These are phyloP conservation scores for Crotalus horridus DNA, from an alignment of 2,113 vertebrate species.

Conservation along the genomic window DNA sequence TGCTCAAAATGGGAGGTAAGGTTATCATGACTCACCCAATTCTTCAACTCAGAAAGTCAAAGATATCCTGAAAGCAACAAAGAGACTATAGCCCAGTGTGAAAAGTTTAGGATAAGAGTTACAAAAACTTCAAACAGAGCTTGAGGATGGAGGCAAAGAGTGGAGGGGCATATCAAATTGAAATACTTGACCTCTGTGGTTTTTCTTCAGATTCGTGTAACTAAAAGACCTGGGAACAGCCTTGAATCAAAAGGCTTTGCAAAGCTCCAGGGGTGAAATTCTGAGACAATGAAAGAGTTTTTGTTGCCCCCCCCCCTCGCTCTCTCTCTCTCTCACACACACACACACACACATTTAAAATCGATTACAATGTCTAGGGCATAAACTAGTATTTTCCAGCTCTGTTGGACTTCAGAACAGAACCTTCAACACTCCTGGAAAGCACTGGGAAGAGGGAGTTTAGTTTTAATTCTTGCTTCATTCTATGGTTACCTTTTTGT, in stretches of 20 bases:
- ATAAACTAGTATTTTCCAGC: background rate
- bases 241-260: conserved; percentile 11
- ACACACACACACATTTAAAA: background rate
- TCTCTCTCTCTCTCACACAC: no score
- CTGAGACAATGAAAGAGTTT: background rate
- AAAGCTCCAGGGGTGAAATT: background rate
- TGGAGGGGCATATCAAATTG: background rate
- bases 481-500: background rate
- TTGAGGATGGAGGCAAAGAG: background rate
- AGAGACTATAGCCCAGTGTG: background rate
- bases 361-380: background rate
- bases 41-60: background rate
- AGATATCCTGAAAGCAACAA: background rate
- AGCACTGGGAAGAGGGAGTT: background rate
- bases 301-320: background rate
- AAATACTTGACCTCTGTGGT: conserved; percentile 5
- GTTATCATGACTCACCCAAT: background rate
- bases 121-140: background rate
- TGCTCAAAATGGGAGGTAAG: background rate
- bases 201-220: background rate
- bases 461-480: background rate
- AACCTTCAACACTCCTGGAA: background rate
- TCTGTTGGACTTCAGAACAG: background rate
- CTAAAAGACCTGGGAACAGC: conserved; percentile 22
- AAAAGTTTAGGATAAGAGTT: background rate